A percentile compares a stretch with the other conserved stretches of the same genome.
Evolutionary conservation across 2,888 invertebrate species (phyloP).

Genomic region (Erynnis tages): DNA sequence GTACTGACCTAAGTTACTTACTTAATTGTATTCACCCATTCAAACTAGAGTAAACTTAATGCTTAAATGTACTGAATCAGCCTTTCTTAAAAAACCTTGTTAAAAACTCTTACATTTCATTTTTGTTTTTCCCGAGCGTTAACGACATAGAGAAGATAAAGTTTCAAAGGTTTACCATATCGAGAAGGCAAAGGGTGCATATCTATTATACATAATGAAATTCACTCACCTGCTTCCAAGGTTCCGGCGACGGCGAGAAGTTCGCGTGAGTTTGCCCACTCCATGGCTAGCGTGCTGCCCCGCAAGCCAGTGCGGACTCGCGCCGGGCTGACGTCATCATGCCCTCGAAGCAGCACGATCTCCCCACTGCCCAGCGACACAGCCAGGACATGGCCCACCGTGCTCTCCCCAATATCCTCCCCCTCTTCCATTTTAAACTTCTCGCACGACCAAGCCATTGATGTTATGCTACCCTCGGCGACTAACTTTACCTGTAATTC

Average conservation of each 20-base stretch:
- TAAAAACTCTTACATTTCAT: no score
- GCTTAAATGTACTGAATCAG: no score
- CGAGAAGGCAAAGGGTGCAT: no score
- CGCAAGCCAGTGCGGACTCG: slow-evolving; percentile 91
- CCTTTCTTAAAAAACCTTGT: no score
- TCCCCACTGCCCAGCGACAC: slow-evolving; percentile 94
- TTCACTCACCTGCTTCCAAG: slow-evolving; percentile 62
- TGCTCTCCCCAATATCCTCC: slow-evolving; percentile 85
- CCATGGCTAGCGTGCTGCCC: slow-evolving; percentile 91
- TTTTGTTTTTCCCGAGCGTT: no score
- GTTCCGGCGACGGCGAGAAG: slow-evolving; percentile 95
- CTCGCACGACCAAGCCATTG: slow-evolving; percentile 98
- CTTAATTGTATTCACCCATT: no score
- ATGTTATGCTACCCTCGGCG: slow-evolving; percentile 91
- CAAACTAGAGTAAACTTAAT: no score
- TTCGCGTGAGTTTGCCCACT: slow-evolving; percentile 98
- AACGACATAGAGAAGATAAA: no score
- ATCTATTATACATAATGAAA: background rate
- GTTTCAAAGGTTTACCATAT: no score
- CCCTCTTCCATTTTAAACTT: slow-evolving; percentile 99
- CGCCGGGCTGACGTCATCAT: slow-evolving; percentile 96
- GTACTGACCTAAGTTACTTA: no score
- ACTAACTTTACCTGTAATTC: slow-evolving; percentile 85
- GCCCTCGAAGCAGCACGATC: slow-evolving; percentile 93
- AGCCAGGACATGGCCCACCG: slow-evolving; percentile 88